Base-by-base conservation (phyloP, 1,140 invertebrate genomes). In the Colletes gigas region DNA sequence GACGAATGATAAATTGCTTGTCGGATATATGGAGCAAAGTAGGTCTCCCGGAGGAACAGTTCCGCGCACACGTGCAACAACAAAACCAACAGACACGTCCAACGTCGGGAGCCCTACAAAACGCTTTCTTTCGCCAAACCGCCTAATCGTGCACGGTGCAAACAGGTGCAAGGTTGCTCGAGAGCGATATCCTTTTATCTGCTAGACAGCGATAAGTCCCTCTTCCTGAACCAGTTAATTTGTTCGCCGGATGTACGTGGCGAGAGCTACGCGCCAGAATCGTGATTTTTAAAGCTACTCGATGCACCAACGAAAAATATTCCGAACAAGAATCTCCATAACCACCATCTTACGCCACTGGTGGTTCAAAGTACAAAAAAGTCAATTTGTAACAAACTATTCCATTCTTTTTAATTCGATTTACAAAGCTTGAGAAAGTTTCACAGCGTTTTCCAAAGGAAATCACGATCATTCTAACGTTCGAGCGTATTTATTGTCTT, bases 181-280 rank as follows among this genome's bases (percentile, higher is more conserved):
- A 55, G 44, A 68, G 14, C 72, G 72, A 81, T 88, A 83, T 78
- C 67, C 72, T 76, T 88, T 85, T 88, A 85, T 86, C 79, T 70
- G 60, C 17, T 62, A 50, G 17, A 62, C 0, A 0, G 30, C 62
- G 72, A 88, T 84, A 84, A 86, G 60, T 12, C n/a, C 63, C 74
- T 81, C 60, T 81, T 74, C 71, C 76, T 79, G 69, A 75, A 83
- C 55, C 63, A 66, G 70, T 74, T 73, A 70, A 63, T 80, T 80
- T 65, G 44, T 21, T 19, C 39, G 21, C 70, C 78, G 62, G 70
- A 80, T 75, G 47, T 12, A 8, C 39, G 12, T 12, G 50, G n/a
- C 54, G 12, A 70, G 9, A 41, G 14, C 21, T n/a, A 30, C 19
- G 14, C 21, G 4, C 17, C 14, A 10, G 30, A 44, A 47, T 15